Evolutionary conservation across 2,797 vertebrate genomes (phyloP).

Genomic region (Notolabrus celidotus): DNA sequence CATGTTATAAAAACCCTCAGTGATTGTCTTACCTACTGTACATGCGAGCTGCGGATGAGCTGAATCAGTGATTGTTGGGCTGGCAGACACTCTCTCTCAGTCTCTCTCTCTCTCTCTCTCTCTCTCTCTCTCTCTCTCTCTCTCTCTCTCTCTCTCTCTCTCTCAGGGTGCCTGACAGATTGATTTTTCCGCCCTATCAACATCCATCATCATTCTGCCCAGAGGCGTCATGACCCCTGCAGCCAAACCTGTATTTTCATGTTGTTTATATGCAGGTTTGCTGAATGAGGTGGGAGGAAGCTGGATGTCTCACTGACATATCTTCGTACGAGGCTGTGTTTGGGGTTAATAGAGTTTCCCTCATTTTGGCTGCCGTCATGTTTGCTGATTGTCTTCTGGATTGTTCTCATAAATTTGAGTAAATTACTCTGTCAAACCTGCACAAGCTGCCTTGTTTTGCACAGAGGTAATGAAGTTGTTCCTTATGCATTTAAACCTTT

Average conservation of each 20-base stretch:
- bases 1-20: slow-evolving; percentile 47
- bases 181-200: slow-evolving; percentile 34
- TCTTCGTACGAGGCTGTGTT: neutral
- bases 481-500: too few relatives aligned
- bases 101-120: slow-evolving; percentile 7
- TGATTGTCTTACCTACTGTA: slow-evolving; percentile 68
- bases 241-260: slow-evolving; percentile 9
- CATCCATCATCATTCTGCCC: slow-evolving; percentile 37
- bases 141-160: slow-evolving; percentile 11
- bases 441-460: neutral
- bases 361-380: neutral
- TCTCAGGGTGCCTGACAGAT: neutral
- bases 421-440: neutral
- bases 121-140: slow-evolving; percentile 4
- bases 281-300: neutral
- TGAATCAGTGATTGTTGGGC: slow-evolving; percentile 46
- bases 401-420: neutral
- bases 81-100: slow-evolving; percentile 7
- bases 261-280: neutral
- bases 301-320: slow-evolving; percentile 2
- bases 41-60: slow-evolving; percentile 36
- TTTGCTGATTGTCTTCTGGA: neutral
- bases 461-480: neutral
- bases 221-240: slow-evolving; percentile 17
- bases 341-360: slow-evolving; percentile 8